These are phyloP conservation scores for Petrophora chlorosata DNA, from an alignment of 2,888 invertebrate species.

Conservation along the genomic window DNA sequence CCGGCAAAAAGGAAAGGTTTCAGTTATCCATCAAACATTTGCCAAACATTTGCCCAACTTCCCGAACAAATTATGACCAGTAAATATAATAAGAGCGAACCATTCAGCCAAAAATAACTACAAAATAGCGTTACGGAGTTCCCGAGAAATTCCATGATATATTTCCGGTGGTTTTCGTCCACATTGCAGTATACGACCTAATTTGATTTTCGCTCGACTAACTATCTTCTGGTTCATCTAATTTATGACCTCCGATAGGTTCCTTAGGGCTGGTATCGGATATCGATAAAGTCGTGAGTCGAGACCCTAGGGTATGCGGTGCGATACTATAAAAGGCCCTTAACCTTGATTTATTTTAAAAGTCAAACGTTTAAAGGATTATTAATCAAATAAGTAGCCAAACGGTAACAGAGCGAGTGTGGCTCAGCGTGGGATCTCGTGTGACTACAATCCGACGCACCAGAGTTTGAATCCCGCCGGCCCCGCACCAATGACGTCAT, in stretches of 20 bases:
- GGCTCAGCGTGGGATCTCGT: too few species aligned
- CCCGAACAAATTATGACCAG: too few species aligned
- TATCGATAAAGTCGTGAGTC: constrained; percentile 17
- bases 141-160: not conserved
- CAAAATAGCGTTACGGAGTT: not conserved
- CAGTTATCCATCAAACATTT: constrained; percentile 1
- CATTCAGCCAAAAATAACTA: constrained; percentile 1
- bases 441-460: too few species aligned
- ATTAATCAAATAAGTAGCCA: too few species aligned
- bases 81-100: not conserved
- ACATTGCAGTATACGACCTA: constrained; percentile 20
- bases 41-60: too few species aligned
- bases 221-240: constrained; percentile 31
- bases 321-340: too few species aligned
- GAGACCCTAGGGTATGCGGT: not conserved
- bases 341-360: constrained; percentile 1
- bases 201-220: constrained; percentile 31
- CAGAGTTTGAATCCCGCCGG: too few species aligned
- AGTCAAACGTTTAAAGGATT: too few species aligned
- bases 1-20: too few species aligned
- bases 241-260: constrained; percentile 28
- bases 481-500: too few species aligned
- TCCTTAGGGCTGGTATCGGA: constrained; percentile 9
- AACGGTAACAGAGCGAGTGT: too few species aligned
- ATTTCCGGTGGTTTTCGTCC: not conserved